Evolutionary conservation across 2,797 vertebrate species (phyloP).

Genomic region (Odontamblyopus rebecca): DNA sequence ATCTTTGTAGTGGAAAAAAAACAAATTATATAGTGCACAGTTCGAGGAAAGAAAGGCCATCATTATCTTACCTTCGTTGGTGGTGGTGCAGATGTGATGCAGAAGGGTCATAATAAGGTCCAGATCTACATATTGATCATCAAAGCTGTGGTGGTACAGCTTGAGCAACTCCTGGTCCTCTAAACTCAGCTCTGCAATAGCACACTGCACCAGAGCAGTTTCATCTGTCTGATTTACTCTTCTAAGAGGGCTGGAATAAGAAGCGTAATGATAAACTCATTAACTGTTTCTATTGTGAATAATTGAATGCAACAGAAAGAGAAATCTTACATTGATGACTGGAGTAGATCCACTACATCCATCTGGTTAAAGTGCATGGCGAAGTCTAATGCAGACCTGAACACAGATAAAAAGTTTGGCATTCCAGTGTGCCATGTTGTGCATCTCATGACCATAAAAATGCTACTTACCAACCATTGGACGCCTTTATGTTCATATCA

Average conservation of each 20-base stretch:
- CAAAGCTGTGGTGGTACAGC: constrained; percentile 90
- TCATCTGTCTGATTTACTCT: constrained; percentile 79
- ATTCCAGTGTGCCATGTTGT: background rate
- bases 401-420: constrained; percentile 21
- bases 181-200: constrained; percentile 71
- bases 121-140: constrained; percentile 90
- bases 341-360: constrained; percentile 87
- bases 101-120: constrained; percentile 92
- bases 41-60: background rate
- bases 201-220: constrained; percentile 74
- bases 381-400: constrained; percentile 92
- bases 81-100: constrained; percentile 84
- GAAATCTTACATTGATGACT: constrained; percentile 84
- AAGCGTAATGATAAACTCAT: background rate
- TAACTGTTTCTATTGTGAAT: background rate
- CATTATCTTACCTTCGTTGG: constrained; percentile 76
- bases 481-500: constrained; percentile 82
- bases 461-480: constrained; percentile 88
- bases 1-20: background rate
- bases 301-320: background rate
- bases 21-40: background rate
- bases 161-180: constrained; percentile 89
- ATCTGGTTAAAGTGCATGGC: constrained; percentile 87
- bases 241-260: constrained; percentile 72
- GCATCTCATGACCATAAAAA: background rate